Base-by-base conservation (phyloP, 2,888 invertebrate genomes). In the Phengaris alcon region DNA sequence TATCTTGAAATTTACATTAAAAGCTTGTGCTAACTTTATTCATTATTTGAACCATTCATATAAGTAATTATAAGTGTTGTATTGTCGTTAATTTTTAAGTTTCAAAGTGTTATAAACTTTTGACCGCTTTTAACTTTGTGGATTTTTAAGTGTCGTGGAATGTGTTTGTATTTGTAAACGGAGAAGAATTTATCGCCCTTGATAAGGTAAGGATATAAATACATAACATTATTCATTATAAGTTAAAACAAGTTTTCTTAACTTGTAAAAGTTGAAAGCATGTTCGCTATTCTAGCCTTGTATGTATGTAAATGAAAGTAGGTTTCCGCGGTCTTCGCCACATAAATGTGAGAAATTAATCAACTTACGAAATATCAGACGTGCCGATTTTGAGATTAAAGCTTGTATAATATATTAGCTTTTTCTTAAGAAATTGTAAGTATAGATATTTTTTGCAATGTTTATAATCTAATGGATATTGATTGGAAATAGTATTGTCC, bases 281-380 rank as follows among this genome's bases (percentile, higher is more conserved):
- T 22, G 52, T 72, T 52, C 22, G 54, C 13, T 72, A 54, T 72
- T 72, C 52, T 52, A 72, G 72, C 72, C 72, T 72, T 72, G 72
- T 72, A 72, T 52, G 44, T 72, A 72, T 72, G 54, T 72, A 72
- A 72, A 72, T 72, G 72, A 72, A 72, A 72, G 72, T 72, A 72
- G 72, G 72, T 72, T 72, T 72, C 35, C 72, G 72, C 72, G 54
- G 35, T 72, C 72, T 72, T 72, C 44, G 54, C 72, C 72, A 72
- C 72, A 72, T 54, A 54, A 35, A 54, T 72, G 72, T 72, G 72
- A 72, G 54, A 72, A 72, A 72, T 72, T 22, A 54, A 72, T 72
- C 35, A 54, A 72, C 12, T 72, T 35, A 68, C 68, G 68, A 72
- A 72, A 54, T 35, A 54, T 35, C 35, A 35, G 13, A 35, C 13